Percentiles rank a stretch among this genome's conserved stretches.
These are phyloP conservation scores for Pollenia griseotomentosa DNA, from an alignment of 2,888 invertebrate genomes.

Conservation along the genomic window DNA sequence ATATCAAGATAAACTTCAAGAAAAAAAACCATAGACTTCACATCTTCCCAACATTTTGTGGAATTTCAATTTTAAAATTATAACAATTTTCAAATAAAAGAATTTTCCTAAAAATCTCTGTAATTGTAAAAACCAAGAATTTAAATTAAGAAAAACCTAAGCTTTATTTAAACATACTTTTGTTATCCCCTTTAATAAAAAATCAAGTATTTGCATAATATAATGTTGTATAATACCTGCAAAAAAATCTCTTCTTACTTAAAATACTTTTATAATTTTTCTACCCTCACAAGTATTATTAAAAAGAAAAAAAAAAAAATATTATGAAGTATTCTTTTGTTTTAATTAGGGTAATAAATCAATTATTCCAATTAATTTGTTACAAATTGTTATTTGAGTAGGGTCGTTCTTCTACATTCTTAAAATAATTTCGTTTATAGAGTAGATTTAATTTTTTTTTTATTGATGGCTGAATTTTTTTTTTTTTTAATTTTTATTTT, in stretches of 20 bases:
- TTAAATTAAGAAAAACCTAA: too few species aligned
- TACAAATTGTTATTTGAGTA: conserved; percentile 57
- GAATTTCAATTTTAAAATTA: too few species aligned
- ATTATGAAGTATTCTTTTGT: conserved; percentile 56
- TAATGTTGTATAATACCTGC: not conserved
- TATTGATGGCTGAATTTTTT: conserved; percentile 22
- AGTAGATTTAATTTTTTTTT: not conserved
- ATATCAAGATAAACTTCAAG: too few species aligned
- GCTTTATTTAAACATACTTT: too few species aligned
- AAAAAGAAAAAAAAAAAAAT: conserved; percentile 25
- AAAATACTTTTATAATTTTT: not conserved
- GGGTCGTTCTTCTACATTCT: conserved; percentile 28
- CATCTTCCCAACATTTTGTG: too few species aligned
- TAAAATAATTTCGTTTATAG: not conserved
- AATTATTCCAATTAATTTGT: conserved; percentile 71
- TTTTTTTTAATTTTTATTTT: conserved; percentile 7
- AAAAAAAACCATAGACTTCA: too few species aligned
- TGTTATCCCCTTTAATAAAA: not conserved
- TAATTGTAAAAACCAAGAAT: too few species aligned
- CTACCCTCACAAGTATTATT: conserved; percentile 27
- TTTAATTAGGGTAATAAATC: conserved; percentile 69
- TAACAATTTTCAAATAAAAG: too few species aligned
- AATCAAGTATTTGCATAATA: conserved; percentile 4
- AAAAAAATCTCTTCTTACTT: not conserved
- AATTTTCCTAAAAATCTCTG: too few species aligned